Base-by-base conservation (phyloP, 1,140 invertebrate species). In the Himalopsyche phryganea region DNA sequence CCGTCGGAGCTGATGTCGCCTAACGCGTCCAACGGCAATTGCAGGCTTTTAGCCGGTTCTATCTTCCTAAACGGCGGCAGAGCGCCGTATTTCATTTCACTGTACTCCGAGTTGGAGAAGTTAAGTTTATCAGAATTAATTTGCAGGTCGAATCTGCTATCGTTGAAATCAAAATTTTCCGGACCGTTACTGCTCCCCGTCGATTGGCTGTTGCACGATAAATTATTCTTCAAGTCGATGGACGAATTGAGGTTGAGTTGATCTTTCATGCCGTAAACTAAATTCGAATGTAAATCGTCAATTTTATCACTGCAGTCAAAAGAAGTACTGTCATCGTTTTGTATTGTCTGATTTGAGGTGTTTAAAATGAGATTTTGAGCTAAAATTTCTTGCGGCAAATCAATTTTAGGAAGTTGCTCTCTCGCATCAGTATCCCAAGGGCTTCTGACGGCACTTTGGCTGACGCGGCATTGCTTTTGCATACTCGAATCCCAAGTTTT, bases 51-150 rank as follows among this genome's bases (percentile, higher is more conserved):
- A 7, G 51, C 33, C 3, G 50, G 32, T 55, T 63, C 61, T 40
- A 63, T 63, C 35, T 63, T 63, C 51, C 56, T 54, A 50, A 63
- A 63, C 11, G 61, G 61, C n/a, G 61, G 61, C 38, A 63, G 42
- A 10, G 61, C 48, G n/a, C 51, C 56, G 15, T 63, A 63, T 36
- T 59, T 63, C 38, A 63, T 42, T 36, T 58, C 47, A 15, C 58
- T 59, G 44, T 55, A 63, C 23, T 63, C 50, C 9, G 51, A 50
- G 7, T 47, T 55, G 2, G 60, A 47, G 13, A 63, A 63, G 36
- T 63, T 59, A 5, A 63, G 35, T 44, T 63, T 63, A 15, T 58
- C 48, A 1, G 61, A 63, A 44, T 63, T 52, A 1, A 63, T 58
- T 55, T 63, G 61, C 47, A 63, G 58, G 23, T 63, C 61, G 14